A percentile compares a stretch with the other conserved stretches of the same genome.
phyloP scores from a whole-genome alignment of 2,113 vertebrate species.

The Vanacampus margaritifer region DNA sequence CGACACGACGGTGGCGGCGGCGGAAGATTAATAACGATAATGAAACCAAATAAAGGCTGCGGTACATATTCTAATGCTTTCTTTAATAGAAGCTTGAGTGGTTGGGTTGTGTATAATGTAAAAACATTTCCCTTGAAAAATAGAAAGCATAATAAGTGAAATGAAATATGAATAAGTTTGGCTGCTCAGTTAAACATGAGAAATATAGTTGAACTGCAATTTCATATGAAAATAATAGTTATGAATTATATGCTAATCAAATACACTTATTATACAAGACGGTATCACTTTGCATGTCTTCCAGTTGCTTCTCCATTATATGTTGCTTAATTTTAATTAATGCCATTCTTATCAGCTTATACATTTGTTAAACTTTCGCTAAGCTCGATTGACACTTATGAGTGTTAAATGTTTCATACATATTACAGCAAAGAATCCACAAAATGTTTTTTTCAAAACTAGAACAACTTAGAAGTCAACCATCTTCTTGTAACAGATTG shows the following conservation, averaged over 20 bases:
- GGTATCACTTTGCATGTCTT: too few relatives aligned
- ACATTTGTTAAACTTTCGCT: too few relatives aligned
- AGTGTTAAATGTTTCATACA: neutral
- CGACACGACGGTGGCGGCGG: slow-evolving; percentile 20
- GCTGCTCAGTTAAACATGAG: too few relatives aligned
- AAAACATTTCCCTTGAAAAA: neutral
- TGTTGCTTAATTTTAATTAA: too few relatives aligned
- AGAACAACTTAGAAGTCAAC: neutral
- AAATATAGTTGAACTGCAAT: too few relatives aligned
- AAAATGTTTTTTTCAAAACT: too few relatives aligned
- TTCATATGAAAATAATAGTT: too few relatives aligned
- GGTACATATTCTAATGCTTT: slow-evolving; percentile 10
- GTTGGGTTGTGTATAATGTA: neutral
- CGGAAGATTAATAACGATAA: slow-evolving; percentile 32
- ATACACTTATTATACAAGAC: too few relatives aligned
- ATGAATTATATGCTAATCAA: too few relatives aligned
- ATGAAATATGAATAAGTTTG: too few relatives aligned
- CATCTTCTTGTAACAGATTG: neutral
- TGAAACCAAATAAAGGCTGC: slow-evolving; percentile 9
- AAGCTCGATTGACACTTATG: neutral
- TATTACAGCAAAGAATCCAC: neutral
- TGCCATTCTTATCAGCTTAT: too few relatives aligned
- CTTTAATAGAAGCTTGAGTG: neutral
- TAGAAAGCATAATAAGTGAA: neutral
- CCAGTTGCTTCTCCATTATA: too few relatives aligned